A percentile compares a stretch with the other conserved stretches of the same genome.
phyloP scores from a whole-genome alignment of 1,140 invertebrate genomes.

The Macrobrachium rosenbergii region DNA sequence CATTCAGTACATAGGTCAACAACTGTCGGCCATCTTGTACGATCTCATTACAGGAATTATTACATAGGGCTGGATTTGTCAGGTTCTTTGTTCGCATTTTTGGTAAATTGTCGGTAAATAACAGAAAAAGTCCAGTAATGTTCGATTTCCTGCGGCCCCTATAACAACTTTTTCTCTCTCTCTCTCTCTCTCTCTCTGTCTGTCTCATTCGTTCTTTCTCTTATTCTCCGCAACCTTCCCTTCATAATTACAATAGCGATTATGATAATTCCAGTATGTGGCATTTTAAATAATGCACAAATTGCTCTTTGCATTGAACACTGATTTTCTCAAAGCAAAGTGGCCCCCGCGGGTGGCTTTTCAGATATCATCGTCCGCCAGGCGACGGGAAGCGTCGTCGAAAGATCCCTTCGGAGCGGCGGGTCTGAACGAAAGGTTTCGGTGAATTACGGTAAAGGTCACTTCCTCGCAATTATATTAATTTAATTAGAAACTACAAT shows the following conservation, averaged over 20 bases:
- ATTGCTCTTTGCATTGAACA: conserved; percentile 40
- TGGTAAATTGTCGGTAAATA: too few relatives aligned
- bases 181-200: conserved; percentile 27
- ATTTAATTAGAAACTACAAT: conserved; percentile 56
- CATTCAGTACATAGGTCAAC: too few relatives aligned
- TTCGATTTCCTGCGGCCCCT: too few relatives aligned
- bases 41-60: too few relatives aligned
- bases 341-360: background rate
- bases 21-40: too few relatives aligned
- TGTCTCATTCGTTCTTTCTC: background rate
- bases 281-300: conserved; percentile 52
- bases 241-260: conserved; percentile 20
- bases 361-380: background rate
- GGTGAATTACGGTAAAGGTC: conserved; percentile 39
- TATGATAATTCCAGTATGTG: conserved; percentile 45
- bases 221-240: background rate
- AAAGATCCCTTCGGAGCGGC: background rate
- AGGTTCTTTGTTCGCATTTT: too few relatives aligned
- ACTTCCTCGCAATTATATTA: conserved; percentile 58
- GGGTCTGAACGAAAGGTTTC: background rate
- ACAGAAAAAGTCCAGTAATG: too few relatives aligned
- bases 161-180: background rate
- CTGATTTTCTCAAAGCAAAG: conserved; percentile 28
- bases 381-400: background rate
- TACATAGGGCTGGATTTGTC: too few relatives aligned